A percentile compares a stretch with the other conserved stretches of the same genome.
phyloP scores from a whole-genome alignment of 2,888 invertebrate genomes.

The Drosophila mayaguana region DNA sequence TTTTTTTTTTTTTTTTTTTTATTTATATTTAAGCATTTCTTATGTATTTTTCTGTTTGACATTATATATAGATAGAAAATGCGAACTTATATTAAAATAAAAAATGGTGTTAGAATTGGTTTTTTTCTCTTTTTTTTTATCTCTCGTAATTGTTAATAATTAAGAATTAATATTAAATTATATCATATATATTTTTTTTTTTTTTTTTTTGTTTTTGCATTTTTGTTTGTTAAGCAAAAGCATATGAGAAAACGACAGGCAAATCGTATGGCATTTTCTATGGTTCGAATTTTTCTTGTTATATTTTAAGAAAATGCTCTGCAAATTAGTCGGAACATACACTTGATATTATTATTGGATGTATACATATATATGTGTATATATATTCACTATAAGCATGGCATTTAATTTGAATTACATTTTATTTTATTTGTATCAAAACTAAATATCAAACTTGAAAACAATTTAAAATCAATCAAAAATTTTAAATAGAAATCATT shows the following conservation, averaged over 20 bases:
- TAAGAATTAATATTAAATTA: conserved; percentile 53
- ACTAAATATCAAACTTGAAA: conserved; percentile 7
- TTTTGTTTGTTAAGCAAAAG: conserved; percentile 43
- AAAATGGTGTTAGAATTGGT: background rate
- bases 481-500: conserved; percentile 14
- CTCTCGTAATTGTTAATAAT: conserved; percentile 39
- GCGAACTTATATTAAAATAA: conserved; percentile 62
- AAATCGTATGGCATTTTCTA: conserved; percentile 49
- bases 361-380: background rate
- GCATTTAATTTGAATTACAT: conserved; percentile 6
- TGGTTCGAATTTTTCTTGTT: conserved; percentile 1
- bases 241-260: conserved; percentile 44
- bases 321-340: conserved; percentile 55
- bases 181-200: conserved; percentile 20
- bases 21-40: conserved; percentile 63
- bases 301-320: conserved; percentile 33
- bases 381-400: conserved; percentile 12
- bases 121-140: conserved; percentile 13
- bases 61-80: conserved; percentile 73
- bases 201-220: conserved; percentile 10
- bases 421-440: conserved; percentile 4
- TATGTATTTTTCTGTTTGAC: conserved; percentile 70
- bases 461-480: conserved; percentile 13
- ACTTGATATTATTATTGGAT: conserved; percentile 11
- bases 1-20: conserved; percentile 45